Base-by-base conservation (phyloP, 1,140 invertebrate species). In the Ericerus pela region DNA sequence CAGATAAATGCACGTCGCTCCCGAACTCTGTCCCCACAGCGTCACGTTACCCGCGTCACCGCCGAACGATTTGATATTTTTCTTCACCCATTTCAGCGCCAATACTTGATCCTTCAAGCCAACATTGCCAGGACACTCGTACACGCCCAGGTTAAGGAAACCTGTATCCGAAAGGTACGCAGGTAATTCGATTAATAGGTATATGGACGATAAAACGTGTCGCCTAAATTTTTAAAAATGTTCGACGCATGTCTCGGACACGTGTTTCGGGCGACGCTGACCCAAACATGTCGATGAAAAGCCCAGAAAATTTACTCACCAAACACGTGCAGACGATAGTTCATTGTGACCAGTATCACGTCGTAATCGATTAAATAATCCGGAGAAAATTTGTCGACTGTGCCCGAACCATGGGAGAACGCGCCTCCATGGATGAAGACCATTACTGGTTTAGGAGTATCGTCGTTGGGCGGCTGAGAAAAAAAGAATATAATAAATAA, bases 21-120 rank as follows among this genome's bases (percentile, higher is more conserved):
- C 85, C 0, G 84, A 76, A 51, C 81, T 81, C 63, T 95, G 89
- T 0, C 93, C 92, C 67, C 89, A 89, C 6, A 96, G 74, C n/a
- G 86, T 88, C 0, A 97, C 80, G 56, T 87, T 85, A 16, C 81
- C 73, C 0, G 81, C 72, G 62, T 91, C 81, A 0, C 93, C 94
- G 16, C 87, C 86, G 66, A 97, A 97, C 37, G 72, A 66, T 55
- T 81, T 76, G 11, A 94, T 92, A 66, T 93, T 92, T 37, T 79
- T 79, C 65, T 85, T 80, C 0, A 96, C 78, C 87, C 87, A 93
- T 60, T 79, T 76, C 27, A 93, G 68, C 0, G 89, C 86, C 6
- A 88, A 82, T 31, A 88, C 76, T 72, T 95, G 92, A 64, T 96
- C 92, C 71, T 88, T 77, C 61, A 96, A 70, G 0, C 92, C 94